Base-by-base conservation (phyloP, 2,797 vertebrate genomes). In the Coluber constrictor region DNA sequence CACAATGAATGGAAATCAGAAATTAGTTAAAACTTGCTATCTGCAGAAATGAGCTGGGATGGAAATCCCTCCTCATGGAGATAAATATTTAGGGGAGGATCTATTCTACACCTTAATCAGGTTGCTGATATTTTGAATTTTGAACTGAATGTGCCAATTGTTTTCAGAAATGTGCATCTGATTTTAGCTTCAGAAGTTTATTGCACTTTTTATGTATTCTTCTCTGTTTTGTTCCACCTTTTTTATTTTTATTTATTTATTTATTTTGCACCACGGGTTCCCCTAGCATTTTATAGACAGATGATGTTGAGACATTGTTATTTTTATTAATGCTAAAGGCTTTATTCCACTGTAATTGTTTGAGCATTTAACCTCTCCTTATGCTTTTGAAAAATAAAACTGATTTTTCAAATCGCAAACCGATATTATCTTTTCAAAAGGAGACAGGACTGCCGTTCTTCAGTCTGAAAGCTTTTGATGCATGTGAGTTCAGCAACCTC, bases 251-350 rank as follows among this genome's bases (percentile, higher is more conserved):
- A 7, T 47, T 47, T 7, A 47, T 47, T 47, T 51, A 43, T 51
- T 51, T 51, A 51, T 20, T 20, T 47, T 11, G 3, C 23, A 83
- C 74, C 37, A 83, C 1, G 4, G 32, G 18, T 25, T 83, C 37
- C 37, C 20, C 37, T 47, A 83, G 74, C 37, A 83, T 83, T 83
- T 43, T 83, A 83, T 23, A 47, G 37, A 4, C 8, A 11, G 20
- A 4, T 5, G 37, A 47, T 12, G 9, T 43, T 83, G 37, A 83
- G 37, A 47, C 10, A 83, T 47, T 83, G 74, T 47, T 83, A 12
- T 83, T 83, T 83, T 83, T 83, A 83, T 47, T 47, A 47, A 43
- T 2, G 37, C 92, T 89, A 90, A 90, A 92, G 86, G 66, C 91
- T 83, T 83, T 83, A 25, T 47, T 83, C 74, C 74, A 47, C 47